phyloP scores from a whole-genome alignment of 2,888 invertebrate genomes.

The Chrysina gloriosa region DNA sequence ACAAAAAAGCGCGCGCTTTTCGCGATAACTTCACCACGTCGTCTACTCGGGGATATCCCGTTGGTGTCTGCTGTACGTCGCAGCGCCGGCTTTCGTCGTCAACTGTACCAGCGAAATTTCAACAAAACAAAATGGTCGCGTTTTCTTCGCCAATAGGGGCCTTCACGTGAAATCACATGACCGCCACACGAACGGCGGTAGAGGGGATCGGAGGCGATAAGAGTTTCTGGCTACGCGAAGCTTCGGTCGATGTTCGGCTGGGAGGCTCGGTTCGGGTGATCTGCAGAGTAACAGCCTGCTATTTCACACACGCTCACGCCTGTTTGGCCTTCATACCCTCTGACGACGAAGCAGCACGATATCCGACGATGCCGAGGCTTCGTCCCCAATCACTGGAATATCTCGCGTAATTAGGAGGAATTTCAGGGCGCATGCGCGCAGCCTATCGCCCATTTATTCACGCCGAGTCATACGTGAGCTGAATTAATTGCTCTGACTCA shows the following conservation, averaged over 20 bases:
- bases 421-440: constrained; percentile 30
- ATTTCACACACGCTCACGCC: constrained; percentile 22
- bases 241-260: constrained; percentile 34
- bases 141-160: constrained; percentile 44
- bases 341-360: constrained; percentile 15
- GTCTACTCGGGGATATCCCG: not conserved
- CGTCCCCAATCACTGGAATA: not conserved
- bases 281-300: constrained; percentile 16
- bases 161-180: constrained; percentile 40
- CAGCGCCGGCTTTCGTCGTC: constrained; percentile 8
- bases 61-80: too few relatives aligned
- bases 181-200: constrained; percentile 15
- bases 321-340: constrained; percentile 28
- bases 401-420: constrained; percentile 6
- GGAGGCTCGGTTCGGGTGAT: constrained; percentile 34
- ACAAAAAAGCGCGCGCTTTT: constrained; percentile 14
- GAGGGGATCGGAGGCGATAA: constrained; percentile 34
- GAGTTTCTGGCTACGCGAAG: constrained; percentile 25
- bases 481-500: constrained; percentile 23
- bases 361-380: constrained; percentile 3
- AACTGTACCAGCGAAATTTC: constrained; percentile 44
- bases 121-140: constrained; percentile 44
- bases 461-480: constrained; percentile 25
- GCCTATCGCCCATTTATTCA: constrained; percentile 28
- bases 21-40: not conserved